Evolutionary conservation across 2,797 vertebrate genomes (phyloP).

Genomic region (Intellagama lesueurii): DNA sequence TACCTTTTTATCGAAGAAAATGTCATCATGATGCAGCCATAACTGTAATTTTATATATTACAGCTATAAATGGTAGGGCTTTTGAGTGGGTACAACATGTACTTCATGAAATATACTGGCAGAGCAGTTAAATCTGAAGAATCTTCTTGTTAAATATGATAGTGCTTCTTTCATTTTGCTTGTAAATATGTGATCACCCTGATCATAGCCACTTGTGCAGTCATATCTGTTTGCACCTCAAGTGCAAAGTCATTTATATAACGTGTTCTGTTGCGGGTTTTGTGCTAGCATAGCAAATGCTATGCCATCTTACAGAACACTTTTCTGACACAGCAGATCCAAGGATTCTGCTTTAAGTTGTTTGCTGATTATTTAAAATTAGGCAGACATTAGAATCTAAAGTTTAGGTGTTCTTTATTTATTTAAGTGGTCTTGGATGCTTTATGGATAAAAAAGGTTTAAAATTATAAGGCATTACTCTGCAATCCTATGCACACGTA

Average conservation of each 20-base stretch:
- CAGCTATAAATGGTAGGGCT: constrained; percentile 52
- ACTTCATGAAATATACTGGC: constrained; percentile 55
- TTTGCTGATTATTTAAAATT: background rate
- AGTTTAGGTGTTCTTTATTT: background rate
- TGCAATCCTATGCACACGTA: background rate
- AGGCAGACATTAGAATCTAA: background rate
- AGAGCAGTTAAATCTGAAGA: constrained; percentile 40
- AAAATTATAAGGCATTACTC: background rate
- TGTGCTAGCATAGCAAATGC: background rate
- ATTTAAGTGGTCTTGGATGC: background rate
- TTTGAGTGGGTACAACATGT: constrained; percentile 40
- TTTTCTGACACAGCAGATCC: background rate
- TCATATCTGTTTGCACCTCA: constrained; percentile 8
- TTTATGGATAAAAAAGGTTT: background rate
- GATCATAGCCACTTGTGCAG: constrained; percentile 1
- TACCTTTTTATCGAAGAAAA: constrained; percentile 1
- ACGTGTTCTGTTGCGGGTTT: background rate
- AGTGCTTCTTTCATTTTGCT: constrained; percentile 21
- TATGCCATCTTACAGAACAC: background rate
- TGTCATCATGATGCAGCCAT: constrained; percentile 3
- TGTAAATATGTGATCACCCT: constrained; percentile 31
- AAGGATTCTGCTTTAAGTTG: background rate
- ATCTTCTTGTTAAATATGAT: constrained; percentile 66
- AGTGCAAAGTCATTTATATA: constrained; percentile 8
- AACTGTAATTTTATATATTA: constrained; percentile 41